A percentile compares a stretch with the other conserved stretches of the same genome.
These are phyloP conservation scores for Amniataba percoides DNA, from an alignment of 2,797 vertebrate species.

Conservation along the genomic window DNA sequence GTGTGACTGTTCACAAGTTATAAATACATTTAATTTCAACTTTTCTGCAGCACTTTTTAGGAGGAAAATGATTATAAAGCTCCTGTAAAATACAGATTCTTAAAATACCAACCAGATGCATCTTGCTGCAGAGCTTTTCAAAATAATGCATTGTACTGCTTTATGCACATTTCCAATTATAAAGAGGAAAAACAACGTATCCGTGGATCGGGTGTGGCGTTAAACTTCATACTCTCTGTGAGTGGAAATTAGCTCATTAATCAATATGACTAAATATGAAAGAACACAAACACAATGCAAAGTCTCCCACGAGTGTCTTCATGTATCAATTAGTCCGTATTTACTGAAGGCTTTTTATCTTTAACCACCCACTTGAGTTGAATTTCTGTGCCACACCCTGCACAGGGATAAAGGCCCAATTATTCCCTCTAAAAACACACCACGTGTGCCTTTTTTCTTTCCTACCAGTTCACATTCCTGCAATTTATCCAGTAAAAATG, in stretches of 20 bases:
- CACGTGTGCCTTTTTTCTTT: neutral
- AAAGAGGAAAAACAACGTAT: neutral
- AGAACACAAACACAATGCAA: neutral
- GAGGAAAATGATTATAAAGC: too few relatives aligned
- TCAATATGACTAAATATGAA: neutral
- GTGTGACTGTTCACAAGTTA: too few relatives aligned
- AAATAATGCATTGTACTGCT: too few relatives aligned
- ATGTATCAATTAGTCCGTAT: neutral
- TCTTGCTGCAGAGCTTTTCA: too few relatives aligned
- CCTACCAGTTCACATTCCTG: neutral
- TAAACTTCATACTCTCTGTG: neutral
- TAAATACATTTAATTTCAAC: too few relatives aligned
- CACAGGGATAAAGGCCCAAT: neutral
- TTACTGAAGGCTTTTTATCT: slow-evolving; percentile 21
- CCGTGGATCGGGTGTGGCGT: neutral
- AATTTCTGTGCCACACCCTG: slow-evolving; percentile 9
- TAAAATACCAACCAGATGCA: too few relatives aligned
- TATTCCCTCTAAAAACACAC: neutral
- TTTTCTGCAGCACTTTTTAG: too few relatives aligned
- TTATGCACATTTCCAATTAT: neutral
- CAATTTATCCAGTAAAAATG: neutral
- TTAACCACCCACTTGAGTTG: slow-evolving; percentile 9
- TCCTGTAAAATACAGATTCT: too few relatives aligned
- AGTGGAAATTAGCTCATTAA: neutral
- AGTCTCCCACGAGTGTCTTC: neutral